Evolutionary conservation across 2,797 vertebrate species (phyloP).

Genomic region (Falco columbarius): DNA sequence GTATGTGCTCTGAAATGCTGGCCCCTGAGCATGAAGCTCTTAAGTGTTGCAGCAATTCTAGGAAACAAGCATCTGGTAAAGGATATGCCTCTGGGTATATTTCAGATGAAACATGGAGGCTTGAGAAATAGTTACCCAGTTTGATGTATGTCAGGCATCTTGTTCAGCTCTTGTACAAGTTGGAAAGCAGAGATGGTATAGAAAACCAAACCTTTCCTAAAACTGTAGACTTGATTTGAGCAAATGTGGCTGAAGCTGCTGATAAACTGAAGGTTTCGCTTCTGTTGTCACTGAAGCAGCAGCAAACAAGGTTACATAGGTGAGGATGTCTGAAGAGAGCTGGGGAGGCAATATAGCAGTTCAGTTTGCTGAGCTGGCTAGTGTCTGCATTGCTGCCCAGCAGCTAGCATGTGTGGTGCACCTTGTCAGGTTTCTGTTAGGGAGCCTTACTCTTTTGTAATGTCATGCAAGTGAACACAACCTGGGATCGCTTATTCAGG

Average conservation of each 20-base stretch:
- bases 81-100: background rate
- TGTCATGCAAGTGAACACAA: background rate
- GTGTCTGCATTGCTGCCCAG: background rate
- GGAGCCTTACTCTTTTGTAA: background rate
- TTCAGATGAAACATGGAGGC: background rate
- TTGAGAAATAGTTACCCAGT: background rate
- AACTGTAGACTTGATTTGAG: background rate
- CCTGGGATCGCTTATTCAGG: fast-evolving
- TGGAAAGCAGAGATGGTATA: background rate
- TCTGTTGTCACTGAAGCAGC: background rate
- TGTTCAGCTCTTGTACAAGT: background rate
- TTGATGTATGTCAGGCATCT: background rate
- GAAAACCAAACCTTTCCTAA: background rate
- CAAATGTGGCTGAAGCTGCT: background rate
- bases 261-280: background rate
- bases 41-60: background rate
- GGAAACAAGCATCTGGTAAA: background rate
- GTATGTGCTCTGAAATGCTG: background rate
- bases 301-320: background rate
- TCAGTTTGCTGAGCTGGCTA: background rate
- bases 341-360: background rate
- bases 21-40: background rate
- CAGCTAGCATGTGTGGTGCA: background rate
- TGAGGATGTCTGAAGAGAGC: background rate
- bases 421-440: background rate